A percentile compares a stretch with the other conserved stretches of the same genome.
These are phyloP conservation scores for Drosophila mettleri DNA, from an alignment of 2,888 invertebrate genomes.

Conservation along the genomic window DNA sequence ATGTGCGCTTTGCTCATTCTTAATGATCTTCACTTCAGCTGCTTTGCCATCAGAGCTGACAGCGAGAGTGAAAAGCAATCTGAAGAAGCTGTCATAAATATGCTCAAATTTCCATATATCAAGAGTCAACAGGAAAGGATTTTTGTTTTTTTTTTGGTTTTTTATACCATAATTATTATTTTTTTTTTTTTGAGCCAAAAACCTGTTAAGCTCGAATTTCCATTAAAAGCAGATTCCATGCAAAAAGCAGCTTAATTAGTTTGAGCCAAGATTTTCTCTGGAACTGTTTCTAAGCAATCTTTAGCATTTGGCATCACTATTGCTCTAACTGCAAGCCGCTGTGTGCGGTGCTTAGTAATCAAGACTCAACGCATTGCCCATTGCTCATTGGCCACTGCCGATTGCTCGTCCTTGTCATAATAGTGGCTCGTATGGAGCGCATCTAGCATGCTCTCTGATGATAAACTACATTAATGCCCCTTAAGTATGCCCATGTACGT, in stretches of 20 bases:
- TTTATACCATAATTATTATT: background rate
- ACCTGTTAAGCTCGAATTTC: too few relatives aligned
- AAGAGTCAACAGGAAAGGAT: conserved; percentile 29
- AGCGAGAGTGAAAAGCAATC: conserved; percentile 21
- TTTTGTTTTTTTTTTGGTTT: conserved; percentile 1
- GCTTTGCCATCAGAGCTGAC: conserved; percentile 25
- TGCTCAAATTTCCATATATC: conserved; percentile 36
- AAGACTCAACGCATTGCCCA: conserved; percentile 43
- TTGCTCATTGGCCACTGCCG: conserved; percentile 47
- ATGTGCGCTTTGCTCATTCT: conserved; percentile 76
- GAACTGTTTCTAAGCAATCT: background rate
- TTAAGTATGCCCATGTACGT: conserved; percentile 77
- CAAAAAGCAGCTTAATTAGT: background rate
- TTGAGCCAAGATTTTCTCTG: background rate
- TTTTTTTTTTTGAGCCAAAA: background rate
- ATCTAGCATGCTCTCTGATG: conserved; percentile 51
- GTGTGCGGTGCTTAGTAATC: conserved; percentile 59
- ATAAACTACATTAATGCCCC: conserved; percentile 81
- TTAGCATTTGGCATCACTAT: conserved; percentile 24
- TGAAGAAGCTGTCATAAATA: conserved; percentile 35
- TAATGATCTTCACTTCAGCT: conserved; percentile 68
- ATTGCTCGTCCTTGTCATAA: conserved; percentile 56
- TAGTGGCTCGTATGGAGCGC: conserved; percentile 30
- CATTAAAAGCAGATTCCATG: background rate
- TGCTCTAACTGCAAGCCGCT: conserved; percentile 21